Percentiles rank a stretch among this genome's conserved stretches.
phyloP scores from a whole-genome alignment of 2,113 vertebrate genomes.

The Caranx ignobilis region DNA sequence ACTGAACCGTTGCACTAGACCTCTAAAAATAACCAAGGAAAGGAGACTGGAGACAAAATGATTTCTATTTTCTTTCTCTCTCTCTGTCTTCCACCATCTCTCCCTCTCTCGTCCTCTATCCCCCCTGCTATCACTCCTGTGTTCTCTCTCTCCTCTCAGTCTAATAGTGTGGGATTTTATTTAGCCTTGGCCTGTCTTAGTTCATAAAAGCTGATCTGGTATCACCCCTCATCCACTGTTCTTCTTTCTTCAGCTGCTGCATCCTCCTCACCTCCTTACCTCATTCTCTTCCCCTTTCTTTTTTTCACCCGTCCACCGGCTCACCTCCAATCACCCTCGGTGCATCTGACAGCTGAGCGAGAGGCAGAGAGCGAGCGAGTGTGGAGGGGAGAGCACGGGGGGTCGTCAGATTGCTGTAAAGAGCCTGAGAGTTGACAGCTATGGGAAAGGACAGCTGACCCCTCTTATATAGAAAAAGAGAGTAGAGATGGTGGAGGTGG shows the following conservation, averaged over 20 bases:
- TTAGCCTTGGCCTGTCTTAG: slow-evolving; percentile 18
- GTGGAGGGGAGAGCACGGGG: slow-evolving; percentile 20
- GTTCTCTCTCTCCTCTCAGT: not conserved
- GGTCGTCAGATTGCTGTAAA: slow-evolving; percentile 55
- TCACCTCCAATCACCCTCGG: slow-evolving; percentile 48
- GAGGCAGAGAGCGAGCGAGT: not conserved
- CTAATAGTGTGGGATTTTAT: slow-evolving; percentile 5
- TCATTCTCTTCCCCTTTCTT: slow-evolving; percentile 8
- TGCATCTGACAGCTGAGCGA: slow-evolving; percentile 42
- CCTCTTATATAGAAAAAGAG: slow-evolving; percentile 47
- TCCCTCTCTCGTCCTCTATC: not conserved
- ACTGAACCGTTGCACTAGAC: slow-evolving; percentile 24
- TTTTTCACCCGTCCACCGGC: slow-evolving; percentile 17
- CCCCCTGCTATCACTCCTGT: not conserved
- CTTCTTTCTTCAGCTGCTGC: not conserved
- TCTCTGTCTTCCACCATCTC: not conserved
- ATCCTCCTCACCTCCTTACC: slow-evolving; percentile 1
- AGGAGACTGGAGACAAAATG: not conserved
- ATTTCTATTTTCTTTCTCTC: not conserved
- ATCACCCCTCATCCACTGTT: slow-evolving; percentile 10
- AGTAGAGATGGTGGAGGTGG: slow-evolving; percentile 7
- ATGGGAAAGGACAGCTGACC: slow-evolving; percentile 68
- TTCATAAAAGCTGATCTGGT: slow-evolving; percentile 26
- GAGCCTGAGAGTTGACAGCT: slow-evolving; percentile 61
- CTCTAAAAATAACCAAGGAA: slow-evolving; percentile 30